Evolutionary conservation across 2,888 invertebrate genomes (phyloP).

Genomic region (Leptura quadrifasciata): DNA sequence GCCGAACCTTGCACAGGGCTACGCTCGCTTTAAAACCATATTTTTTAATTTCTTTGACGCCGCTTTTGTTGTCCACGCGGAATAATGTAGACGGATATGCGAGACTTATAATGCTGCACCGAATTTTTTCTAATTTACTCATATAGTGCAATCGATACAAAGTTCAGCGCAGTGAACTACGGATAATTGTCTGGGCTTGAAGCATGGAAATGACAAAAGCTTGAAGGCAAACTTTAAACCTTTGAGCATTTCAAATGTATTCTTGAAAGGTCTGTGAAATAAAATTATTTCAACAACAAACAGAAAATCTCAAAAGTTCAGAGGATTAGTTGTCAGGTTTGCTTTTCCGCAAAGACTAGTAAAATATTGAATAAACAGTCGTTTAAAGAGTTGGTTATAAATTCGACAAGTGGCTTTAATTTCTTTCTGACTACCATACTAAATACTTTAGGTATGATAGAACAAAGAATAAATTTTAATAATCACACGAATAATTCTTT

Average conservation of each 20-base stretch:
- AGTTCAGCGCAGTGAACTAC: constrained; percentile 24
- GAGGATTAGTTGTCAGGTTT: background rate
- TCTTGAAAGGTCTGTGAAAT: background rate
- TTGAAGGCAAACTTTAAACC: background rate
- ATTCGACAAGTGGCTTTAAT: no score
- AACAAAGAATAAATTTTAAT: no score
- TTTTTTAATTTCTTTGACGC: background rate
- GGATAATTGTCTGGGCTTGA: constrained; percentile 20
- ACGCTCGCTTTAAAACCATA: no score
- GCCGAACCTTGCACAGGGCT: no score
- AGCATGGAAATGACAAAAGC: constrained; percentile 26
- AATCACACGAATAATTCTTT: no score
- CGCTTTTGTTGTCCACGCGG: constrained; percentile 1
- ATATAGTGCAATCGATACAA: constrained; percentile 14
- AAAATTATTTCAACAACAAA: background rate
- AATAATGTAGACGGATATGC: background rate
- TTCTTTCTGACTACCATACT: no score
- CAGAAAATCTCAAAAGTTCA: background rate
- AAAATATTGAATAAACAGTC: no score
- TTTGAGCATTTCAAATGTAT: constrained; percentile 15
- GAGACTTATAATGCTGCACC: constrained; percentile 20
- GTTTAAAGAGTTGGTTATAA: no score
- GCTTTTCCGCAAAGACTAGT: no score
- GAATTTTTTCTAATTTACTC: constrained; percentile 21
- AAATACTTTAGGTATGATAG: no score